These are phyloP conservation scores for Piscicola geometra DNA, from an alignment of 2,888 invertebrate species.

Conservation along the genomic window DNA sequence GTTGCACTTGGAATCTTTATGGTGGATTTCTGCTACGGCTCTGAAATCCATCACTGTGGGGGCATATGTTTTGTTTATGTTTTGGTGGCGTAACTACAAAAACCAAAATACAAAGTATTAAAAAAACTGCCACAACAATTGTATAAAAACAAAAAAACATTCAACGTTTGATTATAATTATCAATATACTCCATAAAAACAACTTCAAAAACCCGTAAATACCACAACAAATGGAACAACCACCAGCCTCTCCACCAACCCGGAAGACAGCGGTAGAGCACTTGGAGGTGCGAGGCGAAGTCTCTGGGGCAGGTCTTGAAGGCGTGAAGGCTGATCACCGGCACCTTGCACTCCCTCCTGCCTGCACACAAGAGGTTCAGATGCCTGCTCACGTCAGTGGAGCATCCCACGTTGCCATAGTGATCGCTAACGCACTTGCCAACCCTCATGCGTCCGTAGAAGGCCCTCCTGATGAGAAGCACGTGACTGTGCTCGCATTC, in stretches of 20 bases:
- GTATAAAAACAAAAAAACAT: no score
- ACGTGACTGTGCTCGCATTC: slow-evolving; percentile 13
- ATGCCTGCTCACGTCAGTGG: slow-evolving; percentile 36
- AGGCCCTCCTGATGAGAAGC: slow-evolving; percentile 29
- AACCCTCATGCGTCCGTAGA: slow-evolving; percentile 34
- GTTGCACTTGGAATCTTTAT: background rate
- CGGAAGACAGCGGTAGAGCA: slow-evolving; percentile 37
- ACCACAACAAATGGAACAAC: no score
- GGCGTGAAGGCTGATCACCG: slow-evolving; percentile 40
- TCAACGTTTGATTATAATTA: no score
- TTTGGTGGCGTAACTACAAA: no score
- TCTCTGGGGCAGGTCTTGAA: slow-evolving; percentile 39
- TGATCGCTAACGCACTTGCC: slow-evolving; percentile 36
- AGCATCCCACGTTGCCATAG: slow-evolving; percentile 37
- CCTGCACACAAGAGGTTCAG: slow-evolving; percentile 33
- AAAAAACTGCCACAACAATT: no score
- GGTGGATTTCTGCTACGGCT: background rate
- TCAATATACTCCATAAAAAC: no score
- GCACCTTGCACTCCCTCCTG: slow-evolving; percentile 35
- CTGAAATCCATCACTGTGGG: background rate
- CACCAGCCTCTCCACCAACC: no score
- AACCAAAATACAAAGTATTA: no score
- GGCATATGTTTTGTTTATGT: no score
- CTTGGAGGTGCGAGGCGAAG: slow-evolving; percentile 39
- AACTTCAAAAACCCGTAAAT: no score